Evolutionary conservation across 2,797 vertebrate species (phyloP), one percentile per base, ranked within the genome.

Genomic region (Taeniopygia guttata): DNA sequence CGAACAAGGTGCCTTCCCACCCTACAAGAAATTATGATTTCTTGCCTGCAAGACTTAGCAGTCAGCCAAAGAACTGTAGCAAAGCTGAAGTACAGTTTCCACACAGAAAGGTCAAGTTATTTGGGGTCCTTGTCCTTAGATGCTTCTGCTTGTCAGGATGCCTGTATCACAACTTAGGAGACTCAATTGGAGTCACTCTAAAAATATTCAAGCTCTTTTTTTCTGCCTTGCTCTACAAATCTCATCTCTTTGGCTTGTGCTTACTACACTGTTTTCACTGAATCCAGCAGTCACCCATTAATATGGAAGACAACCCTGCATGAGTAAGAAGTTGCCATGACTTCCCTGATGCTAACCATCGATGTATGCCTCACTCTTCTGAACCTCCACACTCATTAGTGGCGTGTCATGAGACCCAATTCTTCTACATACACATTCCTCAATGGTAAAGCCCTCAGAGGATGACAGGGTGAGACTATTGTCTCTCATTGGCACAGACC

Each of bases 401-500:
- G 2, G 78, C 15, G 32, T 49, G 10, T 25, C 42, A 42, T 1
- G 4, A 87, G 55, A 75, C 8, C 11, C 3, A 75, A 1, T 42
- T 76, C 67, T 72, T 73, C 43, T 36, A 42, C n/a, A 29, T 23
- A 38, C 7, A 43, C 16, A 60, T 6, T 75, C 10, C 11, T 67
- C 40, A 54, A 4, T 4, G 23, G 62, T 10, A 91, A 89, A 67
- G 40, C 34, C 45, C 45, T 34, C 60, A 70, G 69, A 55, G 22
- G 16, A 32, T 4, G 25, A 49, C n/a, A 46, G 4, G 15, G 49
- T 17, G 38, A 13, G 23, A 46, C 8, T 70, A 13, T 4, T 0
- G 0, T 23, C 32, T 56, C 66, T 76, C 4, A 2, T 2, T 70
- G 22, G 36, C 59, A 36, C 40, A 90, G 14, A 79, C 5, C 27